A percentile compares a stretch with the other conserved stretches of the same genome.
Evolutionary conservation across 2,113 vertebrate species (phyloP).

Genomic region (Stigmatopora nigra): DNA sequence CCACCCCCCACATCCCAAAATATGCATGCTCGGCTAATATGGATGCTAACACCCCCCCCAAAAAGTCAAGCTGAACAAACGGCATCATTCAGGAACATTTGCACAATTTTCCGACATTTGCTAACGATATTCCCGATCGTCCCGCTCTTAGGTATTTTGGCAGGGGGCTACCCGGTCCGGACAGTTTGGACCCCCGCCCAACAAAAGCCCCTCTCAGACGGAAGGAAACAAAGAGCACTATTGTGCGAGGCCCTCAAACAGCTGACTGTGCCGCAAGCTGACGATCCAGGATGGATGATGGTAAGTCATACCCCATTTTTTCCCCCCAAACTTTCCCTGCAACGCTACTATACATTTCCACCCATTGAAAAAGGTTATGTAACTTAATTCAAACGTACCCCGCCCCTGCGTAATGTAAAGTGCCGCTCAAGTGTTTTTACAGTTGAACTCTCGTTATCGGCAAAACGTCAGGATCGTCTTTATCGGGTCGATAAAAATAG

Average conservation of each 20-base stretch:
- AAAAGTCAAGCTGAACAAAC: no score
- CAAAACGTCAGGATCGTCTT: no score
- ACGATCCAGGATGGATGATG: conserved; percentile 42
- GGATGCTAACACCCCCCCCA: no score
- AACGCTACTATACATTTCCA: conserved; percentile 19
- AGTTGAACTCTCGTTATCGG: conserved; percentile 15
- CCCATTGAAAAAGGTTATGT: conserved; percentile 48
- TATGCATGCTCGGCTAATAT: no score
- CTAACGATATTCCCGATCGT: conserved; percentile 27
- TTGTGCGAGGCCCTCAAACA: conserved; percentile 54
- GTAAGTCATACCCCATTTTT: conserved; percentile 30
- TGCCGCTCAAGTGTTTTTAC: conserved; percentile 41
- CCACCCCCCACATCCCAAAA: no score
- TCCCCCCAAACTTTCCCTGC: conserved; percentile 5
- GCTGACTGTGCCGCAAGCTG: conserved; percentile 55
- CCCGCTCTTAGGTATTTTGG: conserved; percentile 1
- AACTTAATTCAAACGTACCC: conserved; percentile 55
- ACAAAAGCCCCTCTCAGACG: conserved; percentile 59
- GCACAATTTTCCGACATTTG: not conserved
- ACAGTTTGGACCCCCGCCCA: conserved; percentile 36
- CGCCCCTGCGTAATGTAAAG: conserved; percentile 42
- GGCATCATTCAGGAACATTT: no score
- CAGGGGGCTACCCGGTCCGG: conserved; percentile 12
- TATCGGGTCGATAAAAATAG: no score
- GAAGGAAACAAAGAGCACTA: conserved; percentile 50